These are phyloP conservation scores for Tragelaphus oryx DNA, from an alignment of 2,797 vertebrate genomes.

Conservation along the genomic window DNA sequence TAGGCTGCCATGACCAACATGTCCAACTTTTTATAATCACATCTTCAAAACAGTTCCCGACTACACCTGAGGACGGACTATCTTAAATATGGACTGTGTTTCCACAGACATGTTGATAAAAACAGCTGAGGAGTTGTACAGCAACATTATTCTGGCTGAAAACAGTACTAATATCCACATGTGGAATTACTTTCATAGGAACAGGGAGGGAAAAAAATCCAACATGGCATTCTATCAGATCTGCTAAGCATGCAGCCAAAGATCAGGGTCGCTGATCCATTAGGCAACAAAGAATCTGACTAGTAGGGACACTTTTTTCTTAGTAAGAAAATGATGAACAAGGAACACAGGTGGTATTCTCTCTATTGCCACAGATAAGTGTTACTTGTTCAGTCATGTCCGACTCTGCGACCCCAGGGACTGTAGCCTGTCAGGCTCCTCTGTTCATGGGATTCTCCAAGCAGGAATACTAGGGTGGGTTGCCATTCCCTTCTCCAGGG, in stretches of 20 bases:
- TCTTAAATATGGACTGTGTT: background rate
- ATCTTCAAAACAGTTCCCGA: background rate
- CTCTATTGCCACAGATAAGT: background rate
- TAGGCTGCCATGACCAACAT: background rate
- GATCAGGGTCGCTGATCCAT: background rate
- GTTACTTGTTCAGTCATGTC: background rate
- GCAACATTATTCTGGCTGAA: background rate
- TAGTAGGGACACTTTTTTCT: background rate
- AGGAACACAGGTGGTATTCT: background rate
- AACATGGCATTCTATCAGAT: background rate
- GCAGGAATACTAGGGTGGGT: background rate
- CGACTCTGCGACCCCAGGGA: background rate
- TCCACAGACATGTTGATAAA: background rate
- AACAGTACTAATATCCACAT: background rate
- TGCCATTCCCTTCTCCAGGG: background rate
- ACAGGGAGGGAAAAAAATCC: background rate
- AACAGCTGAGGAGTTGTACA: background rate
- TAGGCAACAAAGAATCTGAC: background rate
- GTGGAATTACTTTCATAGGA: background rate
- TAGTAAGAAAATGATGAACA: background rate
- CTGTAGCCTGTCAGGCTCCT: background rate
- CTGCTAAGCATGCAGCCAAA: background rate
- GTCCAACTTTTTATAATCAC: background rate
- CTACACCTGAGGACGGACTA: background rate
- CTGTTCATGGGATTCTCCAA: background rate